These are phyloP conservation scores for Hyperoplus immaculatus DNA, from an alignment of 2,797 vertebrate species.

Conservation along the genomic window DNA sequence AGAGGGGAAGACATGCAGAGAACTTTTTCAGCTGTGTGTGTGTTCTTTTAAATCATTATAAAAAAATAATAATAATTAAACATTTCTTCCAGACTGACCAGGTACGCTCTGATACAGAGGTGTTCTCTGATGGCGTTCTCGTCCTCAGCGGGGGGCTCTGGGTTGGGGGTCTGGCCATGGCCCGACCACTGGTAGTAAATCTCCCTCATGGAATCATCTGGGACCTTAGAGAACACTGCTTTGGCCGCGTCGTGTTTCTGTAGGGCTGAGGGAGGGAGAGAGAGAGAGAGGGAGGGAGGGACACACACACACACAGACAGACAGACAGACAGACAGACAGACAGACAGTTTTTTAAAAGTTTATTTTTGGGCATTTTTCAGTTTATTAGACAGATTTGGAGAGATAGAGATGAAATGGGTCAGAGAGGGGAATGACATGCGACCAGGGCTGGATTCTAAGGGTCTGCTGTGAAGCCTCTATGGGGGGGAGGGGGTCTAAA, in stretches of 20 bases:
- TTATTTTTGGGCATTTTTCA: no score
- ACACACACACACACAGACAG: neutral
- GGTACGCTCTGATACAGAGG: slow-evolving; percentile 94
- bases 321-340: neutral
- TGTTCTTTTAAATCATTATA: no score
- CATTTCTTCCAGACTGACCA: slow-evolving; percentile 83
- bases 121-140: slow-evolving; percentile 97
- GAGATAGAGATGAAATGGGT: no score
- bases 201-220: slow-evolving; percentile 94
- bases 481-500: no score
- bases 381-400: no score
- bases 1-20: no score
- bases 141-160: slow-evolving; percentile 89
- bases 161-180: slow-evolving; percentile 60
- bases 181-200: slow-evolving; percentile 94
- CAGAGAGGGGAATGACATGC: no score
- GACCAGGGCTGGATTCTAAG: no score
- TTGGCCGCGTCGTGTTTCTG: slow-evolving; percentile 98
- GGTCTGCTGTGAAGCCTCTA: no score
- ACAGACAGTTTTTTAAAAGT: neutral
- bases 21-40: no score
- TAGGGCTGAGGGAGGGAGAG: slow-evolving; percentile 81
- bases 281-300: neutral
- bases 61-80: no score
- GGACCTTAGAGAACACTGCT: slow-evolving; percentile 95